These are phyloP conservation scores for Hydrolagus colliei DNA, from an alignment of 2,797 vertebrate genomes.

Conservation along the genomic window DNA sequence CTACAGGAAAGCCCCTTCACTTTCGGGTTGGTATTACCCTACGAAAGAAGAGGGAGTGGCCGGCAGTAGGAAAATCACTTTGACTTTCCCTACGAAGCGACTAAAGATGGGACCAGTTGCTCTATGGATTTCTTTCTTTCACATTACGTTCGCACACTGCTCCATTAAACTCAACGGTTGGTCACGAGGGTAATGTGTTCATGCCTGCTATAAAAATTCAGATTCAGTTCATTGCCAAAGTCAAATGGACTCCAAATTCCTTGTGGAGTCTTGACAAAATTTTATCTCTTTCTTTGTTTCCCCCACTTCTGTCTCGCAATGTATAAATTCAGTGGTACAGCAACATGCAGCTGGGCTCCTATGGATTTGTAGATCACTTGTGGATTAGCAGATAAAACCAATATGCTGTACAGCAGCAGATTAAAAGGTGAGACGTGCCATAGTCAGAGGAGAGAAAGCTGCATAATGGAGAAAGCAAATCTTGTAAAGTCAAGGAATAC, in stretches of 20 bases:
- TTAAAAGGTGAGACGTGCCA: slow-evolving; percentile 16
- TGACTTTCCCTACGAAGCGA: background rate
- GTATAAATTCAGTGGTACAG: background rate
- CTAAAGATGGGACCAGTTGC: background rate
- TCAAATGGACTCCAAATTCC: slow-evolving; percentile 15
- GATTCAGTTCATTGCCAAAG: slow-evolving; percentile 11
- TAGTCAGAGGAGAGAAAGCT: background rate
- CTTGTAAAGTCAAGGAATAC: background rate
- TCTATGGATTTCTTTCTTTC: background rate
- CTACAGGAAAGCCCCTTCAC: no score
- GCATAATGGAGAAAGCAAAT: background rate
- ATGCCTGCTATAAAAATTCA: slow-evolving; percentile 3
- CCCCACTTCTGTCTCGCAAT: background rate
- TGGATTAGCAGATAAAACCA: slow-evolving; percentile 25
- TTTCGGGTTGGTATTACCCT: no score
- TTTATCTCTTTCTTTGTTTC: background rate
- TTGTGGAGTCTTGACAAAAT: slow-evolving; percentile 19
- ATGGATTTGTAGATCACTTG: slow-evolving; percentile 25
- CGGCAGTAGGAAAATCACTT: no score
- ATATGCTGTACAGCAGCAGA: slow-evolving; percentile 16
- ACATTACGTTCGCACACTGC: background rate
- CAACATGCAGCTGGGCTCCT: background rate
- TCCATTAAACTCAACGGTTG: background rate
- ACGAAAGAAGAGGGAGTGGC: no score
- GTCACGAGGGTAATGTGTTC: background rate